Conservation (phyloP, 2,888 invertebrate species). For the Callimorpha dominula region DNA sequence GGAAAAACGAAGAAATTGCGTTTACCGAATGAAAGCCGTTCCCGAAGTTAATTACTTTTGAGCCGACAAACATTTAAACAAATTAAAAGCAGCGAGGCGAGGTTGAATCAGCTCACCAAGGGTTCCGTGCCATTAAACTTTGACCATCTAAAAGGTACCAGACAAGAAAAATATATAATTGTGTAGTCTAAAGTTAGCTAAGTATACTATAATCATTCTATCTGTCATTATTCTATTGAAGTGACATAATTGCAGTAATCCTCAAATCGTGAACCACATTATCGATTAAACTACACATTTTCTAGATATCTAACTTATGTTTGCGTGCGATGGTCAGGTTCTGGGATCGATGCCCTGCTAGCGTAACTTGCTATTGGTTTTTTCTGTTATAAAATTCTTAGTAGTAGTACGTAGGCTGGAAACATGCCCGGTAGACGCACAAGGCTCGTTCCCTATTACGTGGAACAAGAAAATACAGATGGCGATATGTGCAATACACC, state of each 20-base stretch:
- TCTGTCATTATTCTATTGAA: not conserved
- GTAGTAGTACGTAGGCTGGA: not conserved
- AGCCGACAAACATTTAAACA: conserved; percentile 19
- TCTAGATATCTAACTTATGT: not conserved
- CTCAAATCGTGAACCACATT: not conserved
- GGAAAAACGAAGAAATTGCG: conserved; percentile 11
- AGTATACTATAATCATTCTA: too few species aligned
- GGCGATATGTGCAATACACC: not conserved
- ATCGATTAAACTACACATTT: not conserved
- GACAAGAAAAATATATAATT: not conserved
- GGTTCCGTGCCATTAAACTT: conserved; percentile 11
- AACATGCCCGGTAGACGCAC: not conserved
- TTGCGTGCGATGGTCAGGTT: not conserved
- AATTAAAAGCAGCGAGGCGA: conserved; percentile 19
- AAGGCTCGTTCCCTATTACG: not conserved
- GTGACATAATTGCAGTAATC: not conserved
- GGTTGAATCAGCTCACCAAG: conserved; percentile 8
- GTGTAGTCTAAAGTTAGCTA: not conserved
- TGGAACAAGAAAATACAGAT: not conserved
- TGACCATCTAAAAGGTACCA: conserved; percentile 1
- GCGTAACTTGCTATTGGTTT: not conserved
- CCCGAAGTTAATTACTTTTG: conserved; percentile 19
- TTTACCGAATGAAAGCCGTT: conserved; percentile 9
- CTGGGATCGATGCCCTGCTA: not conserved
- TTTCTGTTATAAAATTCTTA: not conserved